Evolutionary conservation across 2,888 invertebrate species (phyloP), one percentile per base, ranked within the genome.

Genomic region (Sympetrum striolatum): DNA sequence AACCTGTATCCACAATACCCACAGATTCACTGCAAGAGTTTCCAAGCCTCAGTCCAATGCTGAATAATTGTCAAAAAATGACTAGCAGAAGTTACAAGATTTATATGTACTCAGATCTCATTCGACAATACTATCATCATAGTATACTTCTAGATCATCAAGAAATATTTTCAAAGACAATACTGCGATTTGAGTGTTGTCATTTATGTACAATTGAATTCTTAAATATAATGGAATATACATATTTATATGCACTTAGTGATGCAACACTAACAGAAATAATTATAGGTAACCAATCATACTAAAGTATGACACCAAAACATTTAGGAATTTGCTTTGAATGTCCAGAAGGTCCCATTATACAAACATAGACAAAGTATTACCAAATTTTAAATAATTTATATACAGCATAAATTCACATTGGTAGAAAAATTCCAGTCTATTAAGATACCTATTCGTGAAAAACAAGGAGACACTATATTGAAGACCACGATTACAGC

Each of bases 181-280:
- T 60, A 86, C 37, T 53, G 86, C 39, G 86, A 60, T 64, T 37
- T 60, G 60, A 58, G 39, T 82, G 0, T 48, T 86, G 58, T 6
- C 53, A 82, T 25, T 18, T 86, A 86, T 86, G 25, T 86, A 86
- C 86, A 86, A 60, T 37, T 86, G 37, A 86, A 37, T 86, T 60
- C 58, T 60, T 37, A 37, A 86, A 86, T 31, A 64, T 39, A 64
- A 86, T 86, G 64, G 60, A 86, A 86, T 86, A 86, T 86, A 86
- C 86, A 86, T 86, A 86, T 64, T 86, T 86, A 86, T 86, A 86
- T 60, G 31, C 60, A 10, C 39, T 86, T 86, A 37, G 60, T 37
- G 60, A 86, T 37, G 37, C 86, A 86, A 48, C 60, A 60, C 86
- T 86, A 86, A 86, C 86, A 60, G 53, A 53, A 82, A 82, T 82